These are phyloP conservation scores for Epinotia ramella DNA, from an alignment of 2,888 invertebrate genomes.

Conservation along the genomic window DNA sequence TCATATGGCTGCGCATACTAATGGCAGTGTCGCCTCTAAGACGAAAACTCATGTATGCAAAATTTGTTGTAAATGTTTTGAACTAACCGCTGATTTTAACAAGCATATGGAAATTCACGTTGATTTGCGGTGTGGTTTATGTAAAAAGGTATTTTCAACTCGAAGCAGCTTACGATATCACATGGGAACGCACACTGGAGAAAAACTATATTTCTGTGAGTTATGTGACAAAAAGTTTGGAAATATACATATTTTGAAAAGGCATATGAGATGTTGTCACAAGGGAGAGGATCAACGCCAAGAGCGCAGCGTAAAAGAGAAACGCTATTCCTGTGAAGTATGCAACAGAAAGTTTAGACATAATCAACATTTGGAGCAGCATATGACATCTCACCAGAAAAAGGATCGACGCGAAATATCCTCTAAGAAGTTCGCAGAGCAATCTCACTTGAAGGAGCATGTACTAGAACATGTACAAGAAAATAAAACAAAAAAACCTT, in stretches of 20 bases:
- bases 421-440: no score
- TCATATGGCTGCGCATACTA: background rate
- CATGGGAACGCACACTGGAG: background rate
- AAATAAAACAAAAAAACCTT: background rate
- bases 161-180: background rate
- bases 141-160: slow-evolving; percentile 7
- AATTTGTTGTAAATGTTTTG: slow-evolving; percentile 3
- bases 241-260: background rate
- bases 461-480: background rate
- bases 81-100: background rate
- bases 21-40: background rate
- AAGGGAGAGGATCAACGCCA: no score
- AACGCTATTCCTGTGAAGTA: no score
- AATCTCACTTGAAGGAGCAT: no score
- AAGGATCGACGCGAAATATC: background rate
- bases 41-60: background rate
- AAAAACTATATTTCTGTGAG: background rate
- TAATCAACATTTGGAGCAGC: background rate
- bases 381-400: background rate
- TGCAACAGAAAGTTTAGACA: background rate
- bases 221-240: slow-evolving; percentile 2
- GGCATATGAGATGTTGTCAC: background rate
- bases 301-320: background rate
- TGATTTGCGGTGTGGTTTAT: background rate
- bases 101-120: background rate